phyloP scores from a whole-genome alignment of 2,888 invertebrate genomes.

The Digitonthophagus gazella region DNA sequence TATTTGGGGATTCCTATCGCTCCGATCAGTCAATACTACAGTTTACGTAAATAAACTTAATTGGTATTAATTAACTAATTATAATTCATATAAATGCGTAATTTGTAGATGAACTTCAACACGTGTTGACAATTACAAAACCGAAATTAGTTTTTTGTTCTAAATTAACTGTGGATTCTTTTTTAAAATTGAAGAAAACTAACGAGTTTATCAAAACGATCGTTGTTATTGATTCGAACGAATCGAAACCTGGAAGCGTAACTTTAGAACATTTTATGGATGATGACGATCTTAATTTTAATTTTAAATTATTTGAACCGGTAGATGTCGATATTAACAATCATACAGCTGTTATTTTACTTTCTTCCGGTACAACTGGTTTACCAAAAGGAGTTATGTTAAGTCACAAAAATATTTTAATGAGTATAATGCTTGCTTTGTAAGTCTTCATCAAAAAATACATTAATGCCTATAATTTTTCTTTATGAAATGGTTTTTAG shows the following conservation, averaged over 20 bases:
- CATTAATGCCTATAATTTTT: background rate
- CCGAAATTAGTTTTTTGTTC: conserved; percentile 34
- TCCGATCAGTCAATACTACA: conserved; percentile 10
- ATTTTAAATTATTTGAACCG: conserved; percentile 12
- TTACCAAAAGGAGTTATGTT: conserved; percentile 66
- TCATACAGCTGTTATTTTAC: conserved; percentile 47
- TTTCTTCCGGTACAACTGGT: conserved; percentile 70
- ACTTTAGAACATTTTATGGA: conserved; percentile 37
- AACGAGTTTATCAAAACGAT: conserved; percentile 51
- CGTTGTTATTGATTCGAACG: conserved; percentile 56
- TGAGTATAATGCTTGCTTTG: conserved; percentile 9
- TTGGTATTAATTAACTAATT: background rate
- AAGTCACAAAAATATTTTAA: conserved; percentile 55
- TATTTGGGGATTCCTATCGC: conserved; percentile 15
- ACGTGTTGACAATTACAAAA: conserved; percentile 45
- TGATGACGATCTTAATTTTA: conserved; percentile 47
- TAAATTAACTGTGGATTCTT: conserved; percentile 53
- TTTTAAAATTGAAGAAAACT: conserved; percentile 52
- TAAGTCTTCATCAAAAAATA: background rate
- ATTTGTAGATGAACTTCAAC: conserved; percentile 31
- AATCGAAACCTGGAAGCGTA: conserved; percentile 42
- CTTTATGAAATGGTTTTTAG: background rate
- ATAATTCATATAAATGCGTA: background rate
- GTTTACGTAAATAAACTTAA: background rate
- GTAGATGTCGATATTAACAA: conserved; percentile 28